Percentiles rank a stretch among this genome's conserved stretches.
phyloP scores from a whole-genome alignment of 2,797 vertebrate genomes.

The Syngnathus acus region DNA sequence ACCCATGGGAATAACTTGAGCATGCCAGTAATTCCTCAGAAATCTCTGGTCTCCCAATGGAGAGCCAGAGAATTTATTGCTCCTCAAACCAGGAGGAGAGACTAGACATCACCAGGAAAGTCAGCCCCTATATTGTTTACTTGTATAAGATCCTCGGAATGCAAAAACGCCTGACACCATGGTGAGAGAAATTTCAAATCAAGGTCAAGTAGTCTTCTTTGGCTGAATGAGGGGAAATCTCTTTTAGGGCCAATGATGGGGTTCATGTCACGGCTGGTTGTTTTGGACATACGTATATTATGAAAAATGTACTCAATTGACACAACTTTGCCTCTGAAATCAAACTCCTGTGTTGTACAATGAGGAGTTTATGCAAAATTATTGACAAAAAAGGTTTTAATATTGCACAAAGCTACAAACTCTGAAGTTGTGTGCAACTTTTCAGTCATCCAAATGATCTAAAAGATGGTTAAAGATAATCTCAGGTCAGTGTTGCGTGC shows the following conservation, averaged over 20 bases:
- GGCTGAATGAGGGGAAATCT: neutral
- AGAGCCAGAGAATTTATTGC: neutral
- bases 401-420: no score
- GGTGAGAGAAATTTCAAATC: neutral
- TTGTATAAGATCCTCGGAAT: neutral
- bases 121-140: neutral
- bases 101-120: neutral
- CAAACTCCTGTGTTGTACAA: no score
- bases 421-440: no score
- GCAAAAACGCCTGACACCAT: neutral
- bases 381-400: no score
- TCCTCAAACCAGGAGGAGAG: neutral
- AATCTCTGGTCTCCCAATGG: conserved; percentile 1
- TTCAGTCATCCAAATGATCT: no score
- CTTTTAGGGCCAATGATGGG: no score
- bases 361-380: no score
- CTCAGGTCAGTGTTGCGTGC: conserved; percentile 25
- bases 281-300: neutral
- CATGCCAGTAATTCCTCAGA: conserved; percentile 34
- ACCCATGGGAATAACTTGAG: conserved; percentile 10
- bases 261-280: no score
- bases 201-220: neutral
- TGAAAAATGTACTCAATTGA: neutral
- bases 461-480: conserved; percentile 3
- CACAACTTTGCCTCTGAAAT: no score